Evolutionary conservation across 2,113 vertebrate species (phyloP), one percentile per base, ranked within the genome.

Genomic region (Nipponia nippon): DNA sequence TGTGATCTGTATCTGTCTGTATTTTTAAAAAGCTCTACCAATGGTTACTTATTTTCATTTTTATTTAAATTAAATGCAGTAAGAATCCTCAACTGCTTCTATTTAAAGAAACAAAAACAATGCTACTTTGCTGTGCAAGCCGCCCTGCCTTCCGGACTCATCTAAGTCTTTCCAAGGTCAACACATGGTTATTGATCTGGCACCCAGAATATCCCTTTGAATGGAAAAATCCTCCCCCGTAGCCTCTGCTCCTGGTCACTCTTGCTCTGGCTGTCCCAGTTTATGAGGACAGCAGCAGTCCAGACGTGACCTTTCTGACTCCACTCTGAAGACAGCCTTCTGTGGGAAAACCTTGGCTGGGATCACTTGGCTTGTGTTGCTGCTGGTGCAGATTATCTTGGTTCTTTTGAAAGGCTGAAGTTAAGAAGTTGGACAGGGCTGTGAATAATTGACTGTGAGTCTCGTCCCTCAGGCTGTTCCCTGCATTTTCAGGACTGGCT

Each of bases 71-170:
- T 25, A 46, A 71, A 42, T 42, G 59, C 6, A 32, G 21, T 47
- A 23, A 69, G 55, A 87, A 62, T 70, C 83, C 25, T 93, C 58
- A n/a, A 13, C 40, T 46, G 46, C 83, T 78, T n/a, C 93, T 91
- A 65, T 96, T 96, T 91, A 75, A 55, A 82, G 95, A 27, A 94
- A 89, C 26, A 81, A 53, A 91, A 87, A 32, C 46, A 92, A 7
- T 78, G 38, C 29, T 49, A 0, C 83, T 46, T 49, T 38, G 63
- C 91, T 62, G 49, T 49, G 34, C 3, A 6, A 5, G 10, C 83
- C 38, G 61, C 56, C 42, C 78, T 62, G 52, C 44, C 62, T 83
- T 81, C 70, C 27, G 1, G 61, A 7, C n/a, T n/a, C 42, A 26
- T 63, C 80, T 5, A 5, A 40, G 56, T 11, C 92, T 80, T 23